A percentile compares a stretch with the other conserved stretches of the same genome.
phyloP scores from a whole-genome alignment of 92 coral and sea anemone genomes.

The Epizoanthus illoricatus region DNA sequence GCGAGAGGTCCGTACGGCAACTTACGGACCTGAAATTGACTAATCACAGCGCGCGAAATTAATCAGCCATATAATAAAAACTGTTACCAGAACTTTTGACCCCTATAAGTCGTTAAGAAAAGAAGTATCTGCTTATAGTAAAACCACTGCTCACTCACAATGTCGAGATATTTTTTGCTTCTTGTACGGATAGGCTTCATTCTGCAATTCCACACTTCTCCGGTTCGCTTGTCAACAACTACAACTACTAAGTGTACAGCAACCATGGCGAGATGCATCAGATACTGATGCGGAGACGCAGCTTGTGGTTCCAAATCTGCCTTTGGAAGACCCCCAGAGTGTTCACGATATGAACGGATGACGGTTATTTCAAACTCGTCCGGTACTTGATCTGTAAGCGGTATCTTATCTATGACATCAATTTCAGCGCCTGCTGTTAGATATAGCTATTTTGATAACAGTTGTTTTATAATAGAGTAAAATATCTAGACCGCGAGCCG shows the following conservation, averaged over 20 bases:
- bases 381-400: slow-evolving; percentile 6
- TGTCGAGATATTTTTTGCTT: slow-evolving; percentile 12
- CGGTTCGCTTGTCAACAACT: background rate
- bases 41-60: no score
- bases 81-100: no score
- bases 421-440: background rate
- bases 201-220: slow-evolving; percentile 14
- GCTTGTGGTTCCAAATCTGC: slow-evolving; percentile 35
- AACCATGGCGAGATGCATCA: slow-evolving; percentile 11
- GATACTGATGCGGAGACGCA: slow-evolving; percentile 12
- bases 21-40: no score
- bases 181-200: slow-evolving; percentile 27
- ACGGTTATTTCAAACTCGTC: slow-evolving; percentile 16
- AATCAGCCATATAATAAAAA: no score
- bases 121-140: no score
- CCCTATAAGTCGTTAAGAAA: no score
- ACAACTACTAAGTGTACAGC: slow-evolving; percentile 12
- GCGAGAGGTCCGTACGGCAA: no score
- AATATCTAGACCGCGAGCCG: no score
- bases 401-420: background rate
- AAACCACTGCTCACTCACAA: background rate
- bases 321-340: slow-evolving; percentile 21
- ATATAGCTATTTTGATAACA: no score
- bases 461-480: no score
- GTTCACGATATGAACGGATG: slow-evolving; percentile 16